Conservation (phyloP, 1,140 invertebrate species). For the Procambarus virginalis region DNA sequence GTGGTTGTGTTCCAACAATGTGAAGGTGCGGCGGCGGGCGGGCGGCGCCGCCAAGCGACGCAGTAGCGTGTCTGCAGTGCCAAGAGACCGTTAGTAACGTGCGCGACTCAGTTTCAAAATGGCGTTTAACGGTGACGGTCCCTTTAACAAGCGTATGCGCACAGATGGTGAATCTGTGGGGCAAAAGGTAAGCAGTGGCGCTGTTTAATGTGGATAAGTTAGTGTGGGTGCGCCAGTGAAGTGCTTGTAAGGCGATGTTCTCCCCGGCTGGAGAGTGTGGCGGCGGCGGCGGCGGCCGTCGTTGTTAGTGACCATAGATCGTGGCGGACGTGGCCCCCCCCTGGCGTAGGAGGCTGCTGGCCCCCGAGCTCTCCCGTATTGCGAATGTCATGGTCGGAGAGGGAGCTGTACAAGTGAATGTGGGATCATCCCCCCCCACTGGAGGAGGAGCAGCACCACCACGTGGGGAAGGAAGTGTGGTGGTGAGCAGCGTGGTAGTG, state of each 20-base stretch:
- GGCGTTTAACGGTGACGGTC: constrained; percentile 78
- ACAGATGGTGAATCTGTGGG: constrained; percentile 76
- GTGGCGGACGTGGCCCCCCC: neutral
- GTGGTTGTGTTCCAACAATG: neutral
- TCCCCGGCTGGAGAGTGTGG: constrained; percentile 23
- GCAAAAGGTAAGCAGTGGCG: constrained; percentile 75
- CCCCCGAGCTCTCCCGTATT: constrained; percentile 3
- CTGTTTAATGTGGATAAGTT: constrained; percentile 57
- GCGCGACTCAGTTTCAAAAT: constrained; percentile 72
- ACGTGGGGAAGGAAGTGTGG: constrained; percentile 59
- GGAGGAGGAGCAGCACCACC: constrained; percentile 18
- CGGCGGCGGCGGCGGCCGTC: constrained; percentile 21
- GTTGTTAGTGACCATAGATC: constrained; percentile 31
- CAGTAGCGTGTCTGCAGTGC: constrained; percentile 63
- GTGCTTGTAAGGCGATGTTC: constrained; percentile 31
- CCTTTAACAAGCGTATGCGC: constrained; percentile 77
- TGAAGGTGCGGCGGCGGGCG: constrained; percentile 7
- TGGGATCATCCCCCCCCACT: neutral
- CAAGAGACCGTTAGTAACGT: constrained; percentile 33
- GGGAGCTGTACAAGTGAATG: constrained; percentile 16
- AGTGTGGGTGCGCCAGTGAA: constrained; percentile 61
- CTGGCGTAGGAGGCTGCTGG: constrained; percentile 1
- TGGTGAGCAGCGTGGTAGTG: constrained; percentile 46
- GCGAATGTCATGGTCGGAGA: constrained; percentile 12
- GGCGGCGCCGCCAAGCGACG: constrained; percentile 58